A percentile compares a stretch with the other conserved stretches of the same genome.
These are phyloP conservation scores for Crossoptilon crossoptilon DNA, from an alignment of 2,797 vertebrate genomes.

Conservation along the genomic window DNA sequence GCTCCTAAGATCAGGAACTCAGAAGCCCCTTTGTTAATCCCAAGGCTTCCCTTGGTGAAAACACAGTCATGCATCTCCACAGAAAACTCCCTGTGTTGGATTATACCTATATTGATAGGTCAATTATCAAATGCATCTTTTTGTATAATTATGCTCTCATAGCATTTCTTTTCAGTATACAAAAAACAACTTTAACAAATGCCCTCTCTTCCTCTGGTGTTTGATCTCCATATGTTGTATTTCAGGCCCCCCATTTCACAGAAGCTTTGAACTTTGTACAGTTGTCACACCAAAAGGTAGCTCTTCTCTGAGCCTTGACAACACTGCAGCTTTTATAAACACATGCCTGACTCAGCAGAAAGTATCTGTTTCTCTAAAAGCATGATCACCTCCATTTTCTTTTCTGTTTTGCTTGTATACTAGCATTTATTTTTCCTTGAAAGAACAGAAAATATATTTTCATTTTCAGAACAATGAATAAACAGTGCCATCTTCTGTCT, in stretches of 20 bases:
- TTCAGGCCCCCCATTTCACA: background rate
- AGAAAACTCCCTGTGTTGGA: background rate
- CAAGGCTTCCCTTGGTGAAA: background rate
- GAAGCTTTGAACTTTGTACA: background rate
- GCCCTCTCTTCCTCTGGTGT: background rate
- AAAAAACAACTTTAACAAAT: background rate
- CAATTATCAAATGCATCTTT: background rate
- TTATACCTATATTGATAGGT: background rate
- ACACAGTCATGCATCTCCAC: background rate
- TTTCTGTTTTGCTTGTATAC: constrained; percentile 11
- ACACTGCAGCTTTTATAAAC: background rate
- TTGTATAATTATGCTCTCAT: background rate
- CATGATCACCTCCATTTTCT: constrained; percentile 35
- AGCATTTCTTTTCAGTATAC: background rate
- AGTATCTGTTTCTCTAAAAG: constrained; percentile 24
- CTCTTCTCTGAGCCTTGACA: background rate
- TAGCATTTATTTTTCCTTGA: constrained; percentile 32
- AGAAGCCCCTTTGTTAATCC: background rate
- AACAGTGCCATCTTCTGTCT: constrained; percentile 82
- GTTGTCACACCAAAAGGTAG: background rate
- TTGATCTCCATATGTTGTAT: background rate
- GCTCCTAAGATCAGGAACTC: background rate
- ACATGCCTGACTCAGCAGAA: constrained; percentile 23
- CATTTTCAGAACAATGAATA: constrained; percentile 55
- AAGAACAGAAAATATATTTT: background rate